These are phyloP conservation scores for Pristionchus exspectatus DNA, from an alignment of 2,888 invertebrate genomes.

Conservation along the genomic window DNA sequence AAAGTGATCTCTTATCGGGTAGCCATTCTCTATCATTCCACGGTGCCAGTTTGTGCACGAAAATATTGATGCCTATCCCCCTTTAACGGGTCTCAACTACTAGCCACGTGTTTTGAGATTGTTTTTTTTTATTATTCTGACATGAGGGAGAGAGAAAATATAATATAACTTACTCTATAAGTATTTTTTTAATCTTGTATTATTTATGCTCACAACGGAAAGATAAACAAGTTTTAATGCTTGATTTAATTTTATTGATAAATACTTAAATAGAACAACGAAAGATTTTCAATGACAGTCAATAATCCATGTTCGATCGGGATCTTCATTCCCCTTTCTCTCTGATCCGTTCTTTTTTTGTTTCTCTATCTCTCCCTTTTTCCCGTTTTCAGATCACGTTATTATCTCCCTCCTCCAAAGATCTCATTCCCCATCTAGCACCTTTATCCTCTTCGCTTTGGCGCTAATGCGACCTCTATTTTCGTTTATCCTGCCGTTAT, in stretches of 20 bases:
- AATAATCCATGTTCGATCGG: background rate
- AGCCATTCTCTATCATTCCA: too few species aligned
- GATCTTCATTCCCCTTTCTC: background rate
- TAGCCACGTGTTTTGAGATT: too few species aligned
- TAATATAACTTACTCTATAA: too few species aligned
- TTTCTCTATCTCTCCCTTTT: background rate
- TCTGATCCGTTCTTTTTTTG: slow-evolving; percentile 24
- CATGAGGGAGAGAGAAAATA: too few species aligned
- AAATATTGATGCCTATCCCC: too few species aligned
- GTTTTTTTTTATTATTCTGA: too few species aligned
- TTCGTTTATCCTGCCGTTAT: background rate
- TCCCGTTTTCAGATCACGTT: slow-evolving; percentile 15
- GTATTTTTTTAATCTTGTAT: too few species aligned
- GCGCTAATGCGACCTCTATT: background rate
- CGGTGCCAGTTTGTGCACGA: too few species aligned
- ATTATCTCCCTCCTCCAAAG: background rate
- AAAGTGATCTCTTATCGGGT: too few species aligned
- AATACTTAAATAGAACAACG: background rate
- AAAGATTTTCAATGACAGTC: background rate
- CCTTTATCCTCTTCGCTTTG: background rate
- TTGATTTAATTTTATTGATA: background rate
- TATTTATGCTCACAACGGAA: too few species aligned
- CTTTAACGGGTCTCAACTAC: too few species aligned
- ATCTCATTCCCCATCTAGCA: background rate
- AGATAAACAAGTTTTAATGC: background rate